Evolutionary conservation across 2,888 invertebrate species (phyloP).

Genomic region (Mamestra brassicae): DNA sequence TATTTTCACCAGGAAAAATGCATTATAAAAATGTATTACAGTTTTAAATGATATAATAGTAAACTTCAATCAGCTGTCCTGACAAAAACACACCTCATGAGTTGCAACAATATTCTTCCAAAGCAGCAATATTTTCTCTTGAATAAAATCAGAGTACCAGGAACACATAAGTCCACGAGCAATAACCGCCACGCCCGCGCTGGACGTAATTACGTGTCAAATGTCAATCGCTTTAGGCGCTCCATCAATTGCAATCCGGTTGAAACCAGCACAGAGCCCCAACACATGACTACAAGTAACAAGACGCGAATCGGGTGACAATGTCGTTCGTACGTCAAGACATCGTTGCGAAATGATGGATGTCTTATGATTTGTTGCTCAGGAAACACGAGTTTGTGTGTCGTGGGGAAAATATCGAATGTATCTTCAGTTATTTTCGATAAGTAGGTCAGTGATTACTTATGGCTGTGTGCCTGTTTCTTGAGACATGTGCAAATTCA

Average conservation of each 20-base stretch:
- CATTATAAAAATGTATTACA: too few relatives aligned
- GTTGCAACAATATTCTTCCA: neutral
- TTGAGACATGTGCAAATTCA: slow-evolving; percentile 13
- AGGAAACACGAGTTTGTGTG: slow-evolving; percentile 31
- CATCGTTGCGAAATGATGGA: slow-evolving; percentile 55
- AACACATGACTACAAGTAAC: slow-evolving; percentile 56
- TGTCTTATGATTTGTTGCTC: slow-evolving; percentile 46
- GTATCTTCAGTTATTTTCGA: slow-evolving; percentile 29
- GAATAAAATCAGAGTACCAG: slow-evolving; percentile 30
- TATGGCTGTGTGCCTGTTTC: slow-evolving; percentile 15
- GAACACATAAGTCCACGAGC: slow-evolving; percentile 20
- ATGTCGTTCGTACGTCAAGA: slow-evolving; percentile 57
- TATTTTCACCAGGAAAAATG: too few relatives aligned
- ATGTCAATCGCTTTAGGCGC: slow-evolving; percentile 78
- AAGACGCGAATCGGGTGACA: slow-evolving; percentile 63
- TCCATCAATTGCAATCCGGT: slow-evolving; percentile 74
- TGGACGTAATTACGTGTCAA: slow-evolving; percentile 74
- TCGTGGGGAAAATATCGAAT: slow-evolving; percentile 29
- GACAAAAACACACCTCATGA: too few relatives aligned
- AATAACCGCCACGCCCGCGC: slow-evolving; percentile 35
- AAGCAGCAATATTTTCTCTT: neutral
- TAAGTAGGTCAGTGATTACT: slow-evolving; percentile 43
- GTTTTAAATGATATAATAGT: too few relatives aligned
- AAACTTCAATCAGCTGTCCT: too few relatives aligned
- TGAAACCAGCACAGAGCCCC: slow-evolving; percentile 66